Base-by-base conservation (phyloP, 2,113 vertebrate species). In the Sinosuthora webbiana region DNA sequence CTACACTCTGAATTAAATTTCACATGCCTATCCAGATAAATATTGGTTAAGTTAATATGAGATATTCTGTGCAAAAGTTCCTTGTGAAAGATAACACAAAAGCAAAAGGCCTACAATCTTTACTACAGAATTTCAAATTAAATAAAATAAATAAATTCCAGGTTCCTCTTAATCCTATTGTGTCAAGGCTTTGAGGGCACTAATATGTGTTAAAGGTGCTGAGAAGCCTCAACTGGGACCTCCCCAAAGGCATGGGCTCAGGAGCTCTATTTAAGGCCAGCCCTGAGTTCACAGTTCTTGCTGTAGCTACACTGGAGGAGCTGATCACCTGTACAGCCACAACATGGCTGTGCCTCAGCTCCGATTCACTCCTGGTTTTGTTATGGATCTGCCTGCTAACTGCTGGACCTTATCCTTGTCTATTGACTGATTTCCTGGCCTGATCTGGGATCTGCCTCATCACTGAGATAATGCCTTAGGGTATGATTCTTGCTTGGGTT, bases 231-330 rank as follows among this genome's bases (percentile, higher is more conserved):
- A 62, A 2, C 42, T 53, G 27, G 14, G 28, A 5, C 14, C 23
- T 70, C 35, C 50, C 5, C 35, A 41, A 11, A 74, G 3, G 35
- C 15, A 3, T 4, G 7, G 35, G 35, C 55, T 83, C 52, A 47
- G n/a, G 15, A 53, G 18, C 24, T 71, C 45, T 56, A 14, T 13
- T 69, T 64, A 39, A 49, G 15, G 20, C 63, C 31, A 67, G 41
- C 15, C 35, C 27, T 39, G 35, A 81, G 39, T 7, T 4, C 4
- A 8, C 2, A 22, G 8, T 0, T 11, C 20, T 16, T 56, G 4
- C 6, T 37, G 2, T 12, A 37, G 50, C 16, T 37, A 0, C 0
- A 0, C 4, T 50, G 19, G 11, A 44, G 23, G 7, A 14, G 17
- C 5, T 44, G n/a, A 11, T n/a, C 35, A 75, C 7, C 16, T 74